A percentile compares a stretch with the other conserved stretches of the same genome.
Evolutionary conservation across 2,888 invertebrate species (phyloP).

Genomic region (Lithosia quadra): DNA sequence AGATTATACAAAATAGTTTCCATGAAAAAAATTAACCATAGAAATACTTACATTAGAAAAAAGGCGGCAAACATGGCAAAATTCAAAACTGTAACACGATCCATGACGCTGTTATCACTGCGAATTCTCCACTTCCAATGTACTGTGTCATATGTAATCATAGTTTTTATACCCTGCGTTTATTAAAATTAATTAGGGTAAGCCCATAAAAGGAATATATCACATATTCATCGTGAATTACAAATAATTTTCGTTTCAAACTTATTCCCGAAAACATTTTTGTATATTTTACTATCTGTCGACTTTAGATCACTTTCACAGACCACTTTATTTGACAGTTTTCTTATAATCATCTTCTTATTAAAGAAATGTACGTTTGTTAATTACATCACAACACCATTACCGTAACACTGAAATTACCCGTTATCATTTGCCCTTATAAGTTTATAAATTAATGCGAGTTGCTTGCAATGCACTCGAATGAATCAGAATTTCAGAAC

Average conservation of each 20-base stretch:
- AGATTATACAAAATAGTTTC: background rate
- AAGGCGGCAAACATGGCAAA: conserved; percentile 14
- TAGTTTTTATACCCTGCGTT: conserved; percentile 10
- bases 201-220: background rate
- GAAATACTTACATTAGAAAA: conserved; percentile 16
- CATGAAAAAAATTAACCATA: background rate
- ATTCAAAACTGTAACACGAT: conserved; percentile 15
- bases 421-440: background rate
- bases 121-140: conserved; percentile 6
- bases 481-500: background rate
- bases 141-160: background rate
- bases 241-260: background rate
- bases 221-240: background rate
- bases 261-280: background rate
- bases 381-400: background rate
- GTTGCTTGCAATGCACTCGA: background rate
- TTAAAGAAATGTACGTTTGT: background rate
- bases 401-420: background rate
- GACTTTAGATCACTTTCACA: background rate
- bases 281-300: background rate
- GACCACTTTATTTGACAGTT: background rate
- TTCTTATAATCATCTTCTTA: background rate
- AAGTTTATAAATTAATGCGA: background rate
- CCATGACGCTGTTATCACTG: conserved; percentile 12
- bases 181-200: background rate